Conservation (phyloP, 2,888 invertebrate genomes). For the Hirtodrosophila histrioides region DNA sequence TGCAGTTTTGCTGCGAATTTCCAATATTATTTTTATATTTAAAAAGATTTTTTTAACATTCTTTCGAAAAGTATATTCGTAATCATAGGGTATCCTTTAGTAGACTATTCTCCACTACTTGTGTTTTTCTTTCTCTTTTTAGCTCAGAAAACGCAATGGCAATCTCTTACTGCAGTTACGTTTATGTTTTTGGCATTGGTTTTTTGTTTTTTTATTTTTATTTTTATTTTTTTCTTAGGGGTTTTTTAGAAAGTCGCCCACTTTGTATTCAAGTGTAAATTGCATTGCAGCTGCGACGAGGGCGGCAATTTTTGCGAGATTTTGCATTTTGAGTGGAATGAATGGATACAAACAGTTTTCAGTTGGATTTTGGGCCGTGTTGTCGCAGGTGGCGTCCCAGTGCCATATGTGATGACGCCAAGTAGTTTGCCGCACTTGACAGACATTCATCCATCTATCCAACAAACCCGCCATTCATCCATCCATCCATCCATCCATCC, state of each 20-base stretch:
- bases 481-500: slow-evolving; percentile 15
- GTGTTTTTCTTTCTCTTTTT: slow-evolving; percentile 10
- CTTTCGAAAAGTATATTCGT: too few relatives aligned
- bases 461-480: slow-evolving; percentile 11
- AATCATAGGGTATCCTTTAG: background rate
- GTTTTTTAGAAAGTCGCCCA: slow-evolving; percentile 44
- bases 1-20: too few relatives aligned
- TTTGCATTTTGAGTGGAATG: slow-evolving; percentile 67
- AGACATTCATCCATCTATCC: slow-evolving; percentile 42
- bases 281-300: slow-evolving; percentile 74
- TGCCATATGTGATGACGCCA: slow-evolving; percentile 59
- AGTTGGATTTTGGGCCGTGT: slow-evolving; percentile 52
- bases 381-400: slow-evolving; percentile 66
- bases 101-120: background rate
- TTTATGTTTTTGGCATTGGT: slow-evolving; percentile 57
- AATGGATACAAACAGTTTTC: slow-evolving; percentile 51
- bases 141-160: slow-evolving; percentile 30
- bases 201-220: slow-evolving; percentile 7
- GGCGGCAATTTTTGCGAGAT: slow-evolving; percentile 58
- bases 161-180: slow-evolving; percentile 38
- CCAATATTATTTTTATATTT: too few relatives aligned
- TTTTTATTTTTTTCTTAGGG: slow-evolving; percentile 2
- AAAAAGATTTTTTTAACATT: too few relatives aligned
- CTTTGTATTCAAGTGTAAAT: slow-evolving; percentile 77
- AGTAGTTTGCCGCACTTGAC: slow-evolving; percentile 68